phyloP scores from a whole-genome alignment of 2,888 invertebrate species.

The Brachyptera risi region DNA sequence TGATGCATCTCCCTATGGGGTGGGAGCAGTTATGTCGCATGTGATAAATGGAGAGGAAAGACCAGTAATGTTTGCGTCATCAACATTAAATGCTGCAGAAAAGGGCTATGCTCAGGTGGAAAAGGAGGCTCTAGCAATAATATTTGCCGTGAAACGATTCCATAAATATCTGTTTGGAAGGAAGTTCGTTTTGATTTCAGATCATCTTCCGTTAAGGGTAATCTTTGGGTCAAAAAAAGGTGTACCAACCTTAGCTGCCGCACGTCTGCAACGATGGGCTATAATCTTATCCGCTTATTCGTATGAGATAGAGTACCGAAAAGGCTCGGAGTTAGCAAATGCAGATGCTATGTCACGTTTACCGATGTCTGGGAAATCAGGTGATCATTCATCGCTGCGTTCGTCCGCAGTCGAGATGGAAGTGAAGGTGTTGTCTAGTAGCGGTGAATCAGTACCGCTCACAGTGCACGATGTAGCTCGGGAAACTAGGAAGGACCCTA shows the following conservation, averaged over 20 bases:
- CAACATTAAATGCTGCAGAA: conserved; percentile 18
- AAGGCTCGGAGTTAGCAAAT: not conserved
- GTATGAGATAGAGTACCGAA: conserved; percentile 29
- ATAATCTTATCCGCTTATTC: conserved; percentile 34
- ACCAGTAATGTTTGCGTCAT: conserved; percentile 16
- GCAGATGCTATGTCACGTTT: conserved; percentile 16
- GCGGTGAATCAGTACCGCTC: not conserved
- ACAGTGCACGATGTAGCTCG: not conserved
- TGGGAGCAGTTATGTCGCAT: conserved; percentile 29
- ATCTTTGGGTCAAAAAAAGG: conserved; percentile 34
- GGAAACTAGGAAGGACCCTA: not conserved
- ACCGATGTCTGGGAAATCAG: not conserved
- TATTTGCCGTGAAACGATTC: conserved; percentile 29
- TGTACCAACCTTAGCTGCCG: conserved; percentile 34
- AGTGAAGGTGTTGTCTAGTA: not conserved
- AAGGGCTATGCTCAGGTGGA: conserved; percentile 23
- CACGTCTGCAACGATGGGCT: conserved; percentile 35
- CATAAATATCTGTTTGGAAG: conserved; percentile 36
- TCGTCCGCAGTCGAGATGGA: not conserved
- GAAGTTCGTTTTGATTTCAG: conserved; percentile 32
- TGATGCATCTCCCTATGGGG: conserved; percentile 30
- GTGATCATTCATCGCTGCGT: not conserved
- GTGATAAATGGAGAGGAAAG: conserved; percentile 14
- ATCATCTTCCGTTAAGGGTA: conserved; percentile 31
- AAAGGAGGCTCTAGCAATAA: conserved; percentile 19